Evolutionary conservation across 2,113 vertebrate species (phyloP).

Genomic region (Okapia johnstoni): DNA sequence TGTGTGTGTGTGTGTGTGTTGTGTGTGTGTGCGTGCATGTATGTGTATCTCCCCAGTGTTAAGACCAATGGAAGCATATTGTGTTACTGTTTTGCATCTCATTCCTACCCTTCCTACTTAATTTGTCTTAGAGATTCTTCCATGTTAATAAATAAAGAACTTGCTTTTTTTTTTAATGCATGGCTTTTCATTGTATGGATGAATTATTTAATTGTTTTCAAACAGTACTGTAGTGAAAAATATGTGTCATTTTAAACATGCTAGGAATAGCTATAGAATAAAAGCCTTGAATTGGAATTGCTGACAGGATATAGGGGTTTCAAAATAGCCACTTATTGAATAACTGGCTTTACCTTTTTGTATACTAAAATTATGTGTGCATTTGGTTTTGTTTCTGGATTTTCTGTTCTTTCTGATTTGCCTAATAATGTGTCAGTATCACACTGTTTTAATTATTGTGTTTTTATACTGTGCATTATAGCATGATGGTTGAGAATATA

Average conservation of each 20-base stretch:
- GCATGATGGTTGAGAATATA: background rate
- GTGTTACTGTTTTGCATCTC: background rate
- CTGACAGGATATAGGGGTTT: background rate
- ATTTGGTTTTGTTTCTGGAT: background rate
- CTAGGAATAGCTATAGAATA: background rate
- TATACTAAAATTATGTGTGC: background rate
- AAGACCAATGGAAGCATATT: background rate
- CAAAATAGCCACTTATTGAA: background rate
- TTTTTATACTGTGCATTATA: background rate
- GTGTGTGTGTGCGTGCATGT: background rate
- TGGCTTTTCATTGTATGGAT: background rate
- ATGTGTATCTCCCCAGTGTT: background rate
- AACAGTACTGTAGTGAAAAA: background rate
- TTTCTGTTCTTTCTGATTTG: constrained; percentile 39
- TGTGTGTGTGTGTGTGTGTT: background rate
- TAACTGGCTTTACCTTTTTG: background rate
- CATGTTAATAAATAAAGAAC: background rate
- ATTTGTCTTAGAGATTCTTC: background rate
- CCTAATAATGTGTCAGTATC: background rate
- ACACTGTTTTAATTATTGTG: constrained; percentile 1
- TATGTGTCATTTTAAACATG: background rate
- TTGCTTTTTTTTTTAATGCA: background rate
- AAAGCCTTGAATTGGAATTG: background rate
- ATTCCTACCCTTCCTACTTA: background rate
- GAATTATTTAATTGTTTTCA: background rate